These are phyloP conservation scores for Paramisgurnus dabryanus DNA, from an alignment of 2,113 vertebrate genomes.

Conservation along the genomic window DNA sequence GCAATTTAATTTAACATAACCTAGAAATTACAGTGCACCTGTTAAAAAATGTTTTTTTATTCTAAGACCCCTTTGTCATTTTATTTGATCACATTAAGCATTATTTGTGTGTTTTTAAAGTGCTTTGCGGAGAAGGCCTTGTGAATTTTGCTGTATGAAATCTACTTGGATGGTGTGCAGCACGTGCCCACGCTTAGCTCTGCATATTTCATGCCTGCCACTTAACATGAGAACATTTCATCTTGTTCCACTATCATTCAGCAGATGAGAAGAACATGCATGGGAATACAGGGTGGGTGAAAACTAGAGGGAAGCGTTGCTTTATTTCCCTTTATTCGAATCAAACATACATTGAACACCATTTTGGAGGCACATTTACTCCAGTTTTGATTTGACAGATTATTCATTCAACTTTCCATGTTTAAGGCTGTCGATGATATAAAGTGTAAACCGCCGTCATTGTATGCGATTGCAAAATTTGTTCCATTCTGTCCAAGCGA, in stretches of 20 bases:
- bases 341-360: background rate
- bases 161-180: constrained; percentile 39
- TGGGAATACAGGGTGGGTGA: constrained; percentile 53
- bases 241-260: constrained; percentile 46
- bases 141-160: constrained; percentile 5
- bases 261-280: constrained; percentile 56
- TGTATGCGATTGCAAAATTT: constrained; percentile 8
- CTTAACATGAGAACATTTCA: constrained; percentile 75
- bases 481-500: constrained; percentile 12
- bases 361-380: background rate
- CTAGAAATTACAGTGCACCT: constrained; percentile 11
- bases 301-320: constrained; percentile 3
- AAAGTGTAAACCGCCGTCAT: background rate
- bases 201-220: constrained; percentile 79
- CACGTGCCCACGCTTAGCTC: constrained; percentile 66
- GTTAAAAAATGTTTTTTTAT: background rate
- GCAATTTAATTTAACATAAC: background rate
- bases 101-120: constrained; percentile 27
- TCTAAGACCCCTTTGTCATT: background rate
- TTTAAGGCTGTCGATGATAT: too few species aligned
- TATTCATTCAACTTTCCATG: too few species aligned
- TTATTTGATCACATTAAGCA: constrained; percentile 22
- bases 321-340: background rate
- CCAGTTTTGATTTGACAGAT: background rate
- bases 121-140: constrained; percentile 17